Base-by-base conservation (phyloP, 2,113 vertebrate genomes). In the Bombycilla garrulus region DNA sequence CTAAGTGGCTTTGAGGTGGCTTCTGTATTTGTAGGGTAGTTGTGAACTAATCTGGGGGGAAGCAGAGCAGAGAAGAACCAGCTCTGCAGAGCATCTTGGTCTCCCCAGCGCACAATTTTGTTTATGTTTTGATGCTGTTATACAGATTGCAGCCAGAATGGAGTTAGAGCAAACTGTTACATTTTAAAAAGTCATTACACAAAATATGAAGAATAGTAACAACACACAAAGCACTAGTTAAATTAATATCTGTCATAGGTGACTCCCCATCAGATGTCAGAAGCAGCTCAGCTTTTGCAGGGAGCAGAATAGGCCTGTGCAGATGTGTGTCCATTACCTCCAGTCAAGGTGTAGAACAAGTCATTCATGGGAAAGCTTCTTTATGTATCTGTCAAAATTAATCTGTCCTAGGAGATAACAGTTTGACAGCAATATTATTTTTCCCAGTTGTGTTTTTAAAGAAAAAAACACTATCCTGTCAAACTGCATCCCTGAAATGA, bases 381-480 rank as follows among this genome's bases (percentile, higher is more conserved):
- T 62, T 74, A 83, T 1, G 2, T 69, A 14, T 5, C 8, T 88
- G 61, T 86, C 82, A 96, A 56, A 81, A 81, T 69, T 79, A 72
- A 95, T 69, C 60, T 8, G 1, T 78, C 45, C 31, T 60, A 69
- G 47, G 50, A 83, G 65, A 90, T 50, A 79, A 81, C 42, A 80
- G 18, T 64, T 90, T 93, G 90, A 88, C 76, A 94, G 72, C 53
- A 84, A 3, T 71, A 65, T 78, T 74, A 86, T 94, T 92, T 90
- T 83, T 57, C 36, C 42, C 23, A 33, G 40, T 81, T 76, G 69
- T 71, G 17, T 64, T 93, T 81, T n/a, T 92, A 44, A 89, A 81
- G 61, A 79, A 87, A 92, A 38, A 95, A 93, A 56, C 60, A 69
- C 79, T 64, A 71, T 38, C 56, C 86, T 96, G 88, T 92, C 94